Base-by-base conservation (phyloP, 2,797 vertebrate species). In the Parambassis ranga region DNA sequence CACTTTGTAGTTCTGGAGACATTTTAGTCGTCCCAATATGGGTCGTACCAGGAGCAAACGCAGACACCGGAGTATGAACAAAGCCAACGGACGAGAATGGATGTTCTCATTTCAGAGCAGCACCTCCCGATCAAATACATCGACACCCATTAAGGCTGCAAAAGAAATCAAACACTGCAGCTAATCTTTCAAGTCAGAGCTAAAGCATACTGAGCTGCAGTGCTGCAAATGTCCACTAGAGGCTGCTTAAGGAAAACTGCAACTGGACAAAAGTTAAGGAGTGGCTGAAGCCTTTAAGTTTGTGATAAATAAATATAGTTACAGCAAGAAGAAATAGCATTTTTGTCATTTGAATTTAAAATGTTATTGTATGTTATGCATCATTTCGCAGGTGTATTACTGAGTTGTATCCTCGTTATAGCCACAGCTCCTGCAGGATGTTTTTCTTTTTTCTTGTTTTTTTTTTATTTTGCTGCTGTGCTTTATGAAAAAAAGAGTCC, bases 1-100 rank as follows among this genome's bases (percentile, higher is more conserved):
- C 20, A 71, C 75, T 81, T 72, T 79, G 75, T 44, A 69, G 60
- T 30, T 47, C 26, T 38, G 39, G 49, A 70, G 36, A 55, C 30
- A 49, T 72, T 61, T 59, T 10, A 68, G 51, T 66, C 43, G 39
- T 73, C 50, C 65, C 9, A 53, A 52, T n/a, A n/a, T n/a, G n/a
- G n/a, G n/a, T n/a, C n/a, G n/a, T n/a, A n/a, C 4, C 57, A 60
- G 66, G 36, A 67, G 60, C 47, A 53, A 71, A 57, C 0, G 37
- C 1, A 32, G 48, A 48, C n/a, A n/a, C n/a, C n/a, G n/a, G n/a
- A n/a, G n/a, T n/a, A n/a, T n/a, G n/a, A 36, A 37, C 16, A 8
- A 28, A 58, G 47, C 42, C 1, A 6, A 11, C n/a, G n/a, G n/a
- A n/a, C n/a, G 2, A 49, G 31, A 33, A 11, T 7, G 28, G 28